Base-by-base conservation (phyloP, 2,888 invertebrate species). In the Amiota minor region DNA sequence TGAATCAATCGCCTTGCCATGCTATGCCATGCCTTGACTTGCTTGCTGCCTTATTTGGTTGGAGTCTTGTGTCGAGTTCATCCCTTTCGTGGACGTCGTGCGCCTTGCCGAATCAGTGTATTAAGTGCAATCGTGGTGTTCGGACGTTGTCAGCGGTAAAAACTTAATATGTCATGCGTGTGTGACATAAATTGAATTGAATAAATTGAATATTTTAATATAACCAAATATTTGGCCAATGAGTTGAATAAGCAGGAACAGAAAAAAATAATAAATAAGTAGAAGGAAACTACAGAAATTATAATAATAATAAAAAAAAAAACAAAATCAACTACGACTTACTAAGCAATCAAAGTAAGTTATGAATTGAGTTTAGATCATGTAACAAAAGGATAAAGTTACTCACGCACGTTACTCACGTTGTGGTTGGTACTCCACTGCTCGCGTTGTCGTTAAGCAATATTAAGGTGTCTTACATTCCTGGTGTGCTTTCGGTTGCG, bases 91-190 rank as follows among this genome's bases (percentile, higher is more conserved):
- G 56, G n/a, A 12, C 47, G 46, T 10, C 9, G 16, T 16, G 18
- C 59, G 59, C 47, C 23, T 23, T 16, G 72, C 72, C 74, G 76
- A 59, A 81, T 84, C 86, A 88, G 88, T 88, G 81, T 85, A 86
- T 86, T 86, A 80, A 86, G 86, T 85, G 85, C 84, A 88, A 85
- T 87, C 87, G 87, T 82, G 76, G 80, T 82, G 88, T 86, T 80
- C 86, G 84, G 88, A 87, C 88, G 84, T 79, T 79, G 77, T 35
- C 75, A 81, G 73, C 85, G 82, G 79, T 73, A 73, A 75, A 77
- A 74, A 70, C 76, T 76, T 74, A 76, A 72, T 73, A 65, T 76
- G 73, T 67, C 50, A 23, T 16, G 50, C 50, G 67, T 53, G 35
- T 35, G 67, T 68, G 67, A 68, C 67, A 68, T 53, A 11, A 68